Base-by-base conservation (phyloP, 2,888 invertebrate genomes). In the Zhuqinia jingwanae region DNA sequence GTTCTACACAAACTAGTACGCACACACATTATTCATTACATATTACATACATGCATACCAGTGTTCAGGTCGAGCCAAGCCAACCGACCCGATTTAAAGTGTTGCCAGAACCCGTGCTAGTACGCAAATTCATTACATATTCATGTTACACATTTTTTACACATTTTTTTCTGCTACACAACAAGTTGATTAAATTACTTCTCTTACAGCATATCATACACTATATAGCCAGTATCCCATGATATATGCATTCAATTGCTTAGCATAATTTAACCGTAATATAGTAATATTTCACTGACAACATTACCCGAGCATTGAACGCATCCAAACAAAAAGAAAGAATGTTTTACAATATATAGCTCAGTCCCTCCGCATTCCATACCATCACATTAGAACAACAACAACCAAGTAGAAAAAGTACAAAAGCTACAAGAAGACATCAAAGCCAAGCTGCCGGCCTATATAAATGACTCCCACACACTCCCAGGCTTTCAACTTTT, bases 251-350 rank as follows among this genome's bases (percentile, higher is more conserved):
- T 76, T 42, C 22, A 3, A 30, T 30, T 20, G 56, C 30, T 76
- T 30, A 73, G 17, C 73, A 73, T 73, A 76, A 76, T 76, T 76
- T 42, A 27, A 56, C 75, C 10, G 56, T 76, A 76, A 76, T 76
- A 76, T 56, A 8, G 56, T 76, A 76, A 76, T 76, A 76, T 56
- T 56, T 76, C 36, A 76, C 53, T 76, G 56, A 56, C 75, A 75
- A 53, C 53, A 30, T 76, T 20, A 17, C 8, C 53, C 73, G 25
- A 75, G 17, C 53, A 17, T 76, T 30, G 36, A 30, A 76, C 36
- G 53, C 75, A 17, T 10, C 25, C 2, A 13, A 15, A 25, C 27
- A 17, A 27, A 30, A 53, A 75, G 20, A 45, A 20, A 45, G 47
- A 45, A 45, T 75, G 53, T 53, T 75, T 50, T 53, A 53, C 27